Evolutionary conservation across 2,113 vertebrate species (phyloP).

Genomic region (Halcyon senegalensis): DNA sequence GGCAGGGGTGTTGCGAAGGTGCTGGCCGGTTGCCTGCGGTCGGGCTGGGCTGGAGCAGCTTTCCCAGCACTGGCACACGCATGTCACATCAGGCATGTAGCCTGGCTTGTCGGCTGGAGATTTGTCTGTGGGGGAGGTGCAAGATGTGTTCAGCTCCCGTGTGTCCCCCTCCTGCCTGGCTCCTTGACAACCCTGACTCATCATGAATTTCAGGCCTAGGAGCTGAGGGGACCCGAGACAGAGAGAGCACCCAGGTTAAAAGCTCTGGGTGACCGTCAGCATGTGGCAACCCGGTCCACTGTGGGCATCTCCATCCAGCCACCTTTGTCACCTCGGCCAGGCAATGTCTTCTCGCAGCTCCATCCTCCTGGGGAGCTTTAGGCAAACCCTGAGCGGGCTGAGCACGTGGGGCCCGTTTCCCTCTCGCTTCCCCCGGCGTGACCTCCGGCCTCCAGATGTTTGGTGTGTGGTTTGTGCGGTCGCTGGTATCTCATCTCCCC

Average conservation of each 20-base stretch:
- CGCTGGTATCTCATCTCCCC: conserved; percentile 30
- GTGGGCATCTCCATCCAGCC: fast-evolving
- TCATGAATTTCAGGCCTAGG: neutral
- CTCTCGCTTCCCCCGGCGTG: neutral
- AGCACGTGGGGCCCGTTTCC: neutral
- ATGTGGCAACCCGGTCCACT: fast-evolving
- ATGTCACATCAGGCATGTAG: fast-evolving
- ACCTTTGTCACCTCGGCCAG: neutral
- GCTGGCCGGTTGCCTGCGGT: fast-evolving
- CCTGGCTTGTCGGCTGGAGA: fast-evolving
- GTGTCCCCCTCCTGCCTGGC: neutral
- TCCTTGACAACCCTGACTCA: neutral
- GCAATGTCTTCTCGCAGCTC: fast-evolving
- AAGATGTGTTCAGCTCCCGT: fast-evolving
- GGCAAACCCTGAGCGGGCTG: neutral
- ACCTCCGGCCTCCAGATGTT: conserved; percentile 34
- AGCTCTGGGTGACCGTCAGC: fast-evolving
- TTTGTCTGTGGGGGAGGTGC: fast-evolving
- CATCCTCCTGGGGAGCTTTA: neutral
- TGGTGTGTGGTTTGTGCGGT: conserved; percentile 46
- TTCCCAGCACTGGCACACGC: neutral
- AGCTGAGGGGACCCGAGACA: fast-evolving
- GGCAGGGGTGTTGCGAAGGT: neutral
- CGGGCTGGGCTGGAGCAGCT: neutral
- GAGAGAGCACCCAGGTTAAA: neutral